Conservation (phyloP, 2,113 vertebrate species). For the Poeciliopsis occidentalis region DNA sequence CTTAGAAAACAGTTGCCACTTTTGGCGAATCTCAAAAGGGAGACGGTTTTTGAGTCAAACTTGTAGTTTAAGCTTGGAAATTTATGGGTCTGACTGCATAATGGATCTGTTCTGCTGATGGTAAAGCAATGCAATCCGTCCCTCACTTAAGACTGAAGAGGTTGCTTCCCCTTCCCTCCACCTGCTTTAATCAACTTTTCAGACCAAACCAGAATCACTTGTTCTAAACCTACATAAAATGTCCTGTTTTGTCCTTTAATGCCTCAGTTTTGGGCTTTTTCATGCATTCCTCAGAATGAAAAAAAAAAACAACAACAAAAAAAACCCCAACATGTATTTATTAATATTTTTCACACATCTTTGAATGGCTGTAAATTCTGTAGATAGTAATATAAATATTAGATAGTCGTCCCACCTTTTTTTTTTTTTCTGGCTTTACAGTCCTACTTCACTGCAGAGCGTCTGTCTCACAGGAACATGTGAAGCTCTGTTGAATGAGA, state of each 20-base stretch:
- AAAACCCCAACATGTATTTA: constrained; percentile 57
- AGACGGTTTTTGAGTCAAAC: background rate
- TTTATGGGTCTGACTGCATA: background rate
- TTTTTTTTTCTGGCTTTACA: constrained; percentile 61
- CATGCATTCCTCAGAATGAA: constrained; percentile 24
- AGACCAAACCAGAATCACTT: background rate
- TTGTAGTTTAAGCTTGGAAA: background rate
- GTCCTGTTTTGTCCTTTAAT: constrained; percentile 27
- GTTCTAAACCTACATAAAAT: constrained; percentile 16
- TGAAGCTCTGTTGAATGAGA: constrained; percentile 63
- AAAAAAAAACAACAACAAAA: background rate
- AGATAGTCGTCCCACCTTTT: constrained; percentile 60
- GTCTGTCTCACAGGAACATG: constrained; percentile 51
- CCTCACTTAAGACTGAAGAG: background rate
- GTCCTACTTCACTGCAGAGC: constrained; percentile 64
- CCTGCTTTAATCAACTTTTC: background rate
- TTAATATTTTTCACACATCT: constrained; percentile 71
- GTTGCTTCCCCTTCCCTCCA: background rate
- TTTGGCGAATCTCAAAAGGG: constrained; percentile 33
- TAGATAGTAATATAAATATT: constrained; percentile 84
- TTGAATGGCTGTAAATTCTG: constrained; percentile 78
- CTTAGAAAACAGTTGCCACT: constrained; percentile 41
- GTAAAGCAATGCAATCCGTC: constrained; percentile 6
- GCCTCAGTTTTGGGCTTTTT: constrained; percentile 16
- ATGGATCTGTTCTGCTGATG: constrained; percentile 9